phyloP scores from a whole-genome alignment of 2,797 vertebrate species.

The Poeciliopsis gracilis region DNA sequence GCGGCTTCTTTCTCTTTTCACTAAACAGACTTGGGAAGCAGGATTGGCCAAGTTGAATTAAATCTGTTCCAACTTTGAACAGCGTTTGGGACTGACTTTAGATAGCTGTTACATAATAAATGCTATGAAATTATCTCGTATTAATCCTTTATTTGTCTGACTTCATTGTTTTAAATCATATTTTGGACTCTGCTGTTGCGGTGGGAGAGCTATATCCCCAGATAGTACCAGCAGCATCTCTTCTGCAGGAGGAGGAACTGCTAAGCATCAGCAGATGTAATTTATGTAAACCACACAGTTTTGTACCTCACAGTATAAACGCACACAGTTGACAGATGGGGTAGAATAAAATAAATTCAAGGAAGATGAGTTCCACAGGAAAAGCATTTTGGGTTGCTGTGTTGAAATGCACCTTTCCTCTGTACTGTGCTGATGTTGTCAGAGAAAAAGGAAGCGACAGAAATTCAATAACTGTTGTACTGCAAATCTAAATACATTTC shows the following conservation, averaged over 20 bases:
- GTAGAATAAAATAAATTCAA: not conserved
- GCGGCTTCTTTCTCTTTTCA: not conserved
- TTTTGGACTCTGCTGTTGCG: not conserved
- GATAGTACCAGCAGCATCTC: not conserved
- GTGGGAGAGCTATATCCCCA: not conserved
- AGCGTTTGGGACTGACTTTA: not conserved
- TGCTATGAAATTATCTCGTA: not conserved
- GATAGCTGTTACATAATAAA: not conserved
- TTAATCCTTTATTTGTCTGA: not conserved
- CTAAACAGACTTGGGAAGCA: not conserved
- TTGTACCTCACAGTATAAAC: not conserved
- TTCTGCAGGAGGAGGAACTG: not conserved
- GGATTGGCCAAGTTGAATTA: not conserved
- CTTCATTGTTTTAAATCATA: not conserved
- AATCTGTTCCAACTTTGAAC: not conserved
- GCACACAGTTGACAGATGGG: not conserved
- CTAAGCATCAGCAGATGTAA: not conserved
- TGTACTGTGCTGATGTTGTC: not conserved
- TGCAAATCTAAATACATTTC: not conserved
- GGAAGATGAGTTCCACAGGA: not conserved
- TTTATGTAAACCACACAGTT: constrained; percentile 1
- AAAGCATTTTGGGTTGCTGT: not conserved
- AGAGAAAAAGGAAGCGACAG: not conserved
- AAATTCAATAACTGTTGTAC: not conserved
- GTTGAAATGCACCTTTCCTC: not conserved